Percentiles rank a stretch among this genome's conserved stretches.
These are phyloP conservation scores for Silurus aristotelis DNA, from an alignment of 2,797 vertebrate species.

Conservation along the genomic window DNA sequence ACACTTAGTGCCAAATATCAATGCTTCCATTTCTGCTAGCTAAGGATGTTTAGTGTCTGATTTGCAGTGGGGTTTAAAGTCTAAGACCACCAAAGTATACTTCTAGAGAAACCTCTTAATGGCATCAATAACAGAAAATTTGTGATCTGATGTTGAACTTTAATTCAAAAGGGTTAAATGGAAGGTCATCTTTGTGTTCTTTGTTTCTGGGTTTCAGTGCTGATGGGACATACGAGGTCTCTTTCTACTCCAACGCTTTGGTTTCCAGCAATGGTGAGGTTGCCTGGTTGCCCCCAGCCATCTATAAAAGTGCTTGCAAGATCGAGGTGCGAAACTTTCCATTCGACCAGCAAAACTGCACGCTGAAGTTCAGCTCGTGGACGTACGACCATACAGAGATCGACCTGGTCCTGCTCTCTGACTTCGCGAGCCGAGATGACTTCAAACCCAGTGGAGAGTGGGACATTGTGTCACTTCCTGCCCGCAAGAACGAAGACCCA, in stretches of 20 bases:
- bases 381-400: constrained; percentile 83
- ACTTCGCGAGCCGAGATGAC: constrained; percentile 79
- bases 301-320: constrained; percentile 82
- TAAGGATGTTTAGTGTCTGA: not conserved
- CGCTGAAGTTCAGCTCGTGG: constrained; percentile 82
- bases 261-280: constrained; percentile 79
- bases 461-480: constrained; percentile 79
- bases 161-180: not conserved
- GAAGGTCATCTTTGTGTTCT: not conserved
- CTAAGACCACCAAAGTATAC: not conserved
- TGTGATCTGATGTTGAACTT: not conserved
- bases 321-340: constrained; percentile 82
- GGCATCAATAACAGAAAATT: not conserved
- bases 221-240: constrained; percentile 81
- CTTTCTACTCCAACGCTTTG: constrained; percentile 79
- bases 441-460: constrained; percentile 81
- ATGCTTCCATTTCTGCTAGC: not conserved
- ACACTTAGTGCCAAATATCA: not conserved
- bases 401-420: constrained; percentile 77
- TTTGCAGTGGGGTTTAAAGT: not conserved
- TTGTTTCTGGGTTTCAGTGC: constrained; percentile 65
- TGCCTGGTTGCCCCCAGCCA: constrained; percentile 80
- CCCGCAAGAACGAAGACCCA: constrained; percentile 79
- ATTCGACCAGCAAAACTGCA: constrained; percentile 85
- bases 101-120: not conserved